These are phyloP conservation scores for Stenoptilia bipunctidactyla DNA, from an alignment of 2,888 invertebrate species.

Conservation along the genomic window DNA sequence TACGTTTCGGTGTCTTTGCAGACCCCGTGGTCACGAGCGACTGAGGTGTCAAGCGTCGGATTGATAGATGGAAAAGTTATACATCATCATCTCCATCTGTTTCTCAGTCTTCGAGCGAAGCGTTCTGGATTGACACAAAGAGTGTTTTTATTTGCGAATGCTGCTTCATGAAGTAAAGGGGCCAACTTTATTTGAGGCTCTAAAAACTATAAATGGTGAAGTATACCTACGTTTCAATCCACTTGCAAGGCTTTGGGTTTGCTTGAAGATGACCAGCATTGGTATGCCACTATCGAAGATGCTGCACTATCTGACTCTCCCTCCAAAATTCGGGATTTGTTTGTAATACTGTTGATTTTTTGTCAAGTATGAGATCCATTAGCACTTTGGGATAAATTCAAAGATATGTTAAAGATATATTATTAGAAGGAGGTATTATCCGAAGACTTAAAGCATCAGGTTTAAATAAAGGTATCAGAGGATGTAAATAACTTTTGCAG, in stretches of 20 bases:
- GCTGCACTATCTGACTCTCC: constrained; percentile 17
- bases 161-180: constrained; percentile 16
- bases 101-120: no score
- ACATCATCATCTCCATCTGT: no score
- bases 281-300: constrained; percentile 21
- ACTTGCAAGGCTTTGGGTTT: constrained; percentile 18
- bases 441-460: neutral
- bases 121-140: no score
- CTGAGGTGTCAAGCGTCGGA: no score
- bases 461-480: no score
- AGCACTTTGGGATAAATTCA: constrained; percentile 18
- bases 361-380: constrained; percentile 18
- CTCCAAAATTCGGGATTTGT: constrained; percentile 19
- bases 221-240: constrained; percentile 15
- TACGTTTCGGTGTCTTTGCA: no score
- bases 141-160: neutral
- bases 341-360: constrained; percentile 18
- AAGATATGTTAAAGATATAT: no score
- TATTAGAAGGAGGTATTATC: neutral
- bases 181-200: constrained; percentile 11
- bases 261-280: constrained; percentile 21
- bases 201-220: neutral
- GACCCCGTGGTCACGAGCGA: no score
- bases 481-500: no score
- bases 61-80: no score